Evolutionary conservation across 2,113 vertebrate genomes (phyloP), one percentile per base, ranked within the genome.

Genomic region (Austrofundulus limnaeus): DNA sequence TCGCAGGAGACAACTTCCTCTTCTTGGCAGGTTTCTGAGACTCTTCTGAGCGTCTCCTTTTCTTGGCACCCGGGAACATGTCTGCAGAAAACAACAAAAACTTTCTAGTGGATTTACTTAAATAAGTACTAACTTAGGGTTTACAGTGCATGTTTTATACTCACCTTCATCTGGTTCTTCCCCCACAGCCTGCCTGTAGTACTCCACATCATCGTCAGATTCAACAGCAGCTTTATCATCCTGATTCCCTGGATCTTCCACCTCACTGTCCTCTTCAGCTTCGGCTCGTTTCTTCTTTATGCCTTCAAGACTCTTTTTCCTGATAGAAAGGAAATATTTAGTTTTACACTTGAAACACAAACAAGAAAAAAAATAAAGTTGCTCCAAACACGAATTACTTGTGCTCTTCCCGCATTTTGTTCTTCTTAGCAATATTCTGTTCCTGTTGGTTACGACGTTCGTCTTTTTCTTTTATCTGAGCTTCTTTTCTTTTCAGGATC

Each of bases 101-200:
- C 17, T 25, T 25, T 2, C 11, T 11, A 17, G 14, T 2, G 11
- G 21, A 37, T n/a, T 38, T n/a, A n/a, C n/a, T n/a, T 53, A 57
- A 20, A 13, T 46, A 6, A 46, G 0, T 1, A 1, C 7, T 10
- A 28, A 4, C 8, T 3, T 9, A 39, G 1, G 1, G 4, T 19
- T 45, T 24, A n/a, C 1, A 11, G 21, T 25, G 16, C 3, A 20
- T 12, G 0, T 48, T 15, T 28, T n/a, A 43, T 48, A 61, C 72
- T 34, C 50, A 97, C 96, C 95, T 87, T 92, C 90, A 0, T 96
- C 95, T 0, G 96, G 96, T 23, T 97, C 95, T 77, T 92, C 58
- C 46, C 96, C 96, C 4, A 97, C 94, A 4, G 94, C 93, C 82
- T 95, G 93, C 48, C 95, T 92, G 80, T 95, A 98, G 76, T 97